phyloP scores from a whole-genome alignment of 2,113 vertebrate genomes.

The Chionomys nivalis region DNA sequence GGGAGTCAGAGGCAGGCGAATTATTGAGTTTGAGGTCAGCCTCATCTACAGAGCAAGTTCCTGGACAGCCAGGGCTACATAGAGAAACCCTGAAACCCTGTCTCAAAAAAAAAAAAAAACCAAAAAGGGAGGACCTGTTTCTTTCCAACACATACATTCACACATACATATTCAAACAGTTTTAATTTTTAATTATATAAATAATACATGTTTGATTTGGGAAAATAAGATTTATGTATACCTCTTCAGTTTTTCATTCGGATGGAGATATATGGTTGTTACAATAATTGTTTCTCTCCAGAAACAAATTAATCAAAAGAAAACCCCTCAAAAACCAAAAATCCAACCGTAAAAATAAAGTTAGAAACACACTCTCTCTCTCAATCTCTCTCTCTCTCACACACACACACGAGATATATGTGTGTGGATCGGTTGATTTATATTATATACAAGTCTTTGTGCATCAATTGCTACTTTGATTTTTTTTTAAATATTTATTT shows the following conservation, averaged over 20 bases:
- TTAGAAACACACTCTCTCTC: neutral
- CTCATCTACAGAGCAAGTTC: neutral
- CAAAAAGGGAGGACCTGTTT: neutral
- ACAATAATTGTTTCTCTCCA: neutral
- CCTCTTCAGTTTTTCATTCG: neutral
- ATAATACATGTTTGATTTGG: constrained; percentile 36
- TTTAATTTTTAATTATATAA: constrained; percentile 63
- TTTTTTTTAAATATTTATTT: constrained; percentile 49
- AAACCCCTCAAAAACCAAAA: constrained; percentile 23
- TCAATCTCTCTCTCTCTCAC: no score
- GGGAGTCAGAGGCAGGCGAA: neutral
- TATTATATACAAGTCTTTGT: constrained; percentile 41
- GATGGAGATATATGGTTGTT: constrained; percentile 20
- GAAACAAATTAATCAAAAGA: constrained; percentile 18
- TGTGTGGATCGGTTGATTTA: neutral
- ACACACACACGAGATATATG: neutral
- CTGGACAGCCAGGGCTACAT: neutral
- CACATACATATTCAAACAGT: constrained; percentile 17
- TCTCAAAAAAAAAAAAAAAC: neutral
- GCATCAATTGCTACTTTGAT: neutral
- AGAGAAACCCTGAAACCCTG: neutral
- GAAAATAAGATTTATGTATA: constrained; percentile 54
- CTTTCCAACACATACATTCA: neutral
- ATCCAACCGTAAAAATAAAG: constrained; percentile 52
- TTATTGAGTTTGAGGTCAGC: neutral